phyloP scores from a whole-genome alignment of 2,888 invertebrate species.

The Prosapia bicincta region DNA sequence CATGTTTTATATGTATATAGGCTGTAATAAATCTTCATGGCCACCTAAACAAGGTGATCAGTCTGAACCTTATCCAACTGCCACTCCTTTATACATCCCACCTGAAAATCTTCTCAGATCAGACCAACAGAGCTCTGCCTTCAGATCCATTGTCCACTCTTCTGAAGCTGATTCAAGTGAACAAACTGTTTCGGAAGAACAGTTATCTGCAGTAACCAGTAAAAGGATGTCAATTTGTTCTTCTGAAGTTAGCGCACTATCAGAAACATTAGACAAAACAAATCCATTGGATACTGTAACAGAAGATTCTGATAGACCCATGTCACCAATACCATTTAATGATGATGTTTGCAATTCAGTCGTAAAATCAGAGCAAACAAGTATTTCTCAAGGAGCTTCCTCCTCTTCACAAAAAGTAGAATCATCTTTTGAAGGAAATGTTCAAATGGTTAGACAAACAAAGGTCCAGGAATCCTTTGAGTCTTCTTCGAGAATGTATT shows the following conservation, averaged over 20 bases:
- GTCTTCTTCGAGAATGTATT: conserved; percentile 9
- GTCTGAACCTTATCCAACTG: conserved; percentile 7
- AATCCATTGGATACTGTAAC: conserved; percentile 6
- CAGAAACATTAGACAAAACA: conserved; percentile 23
- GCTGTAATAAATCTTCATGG: conserved; percentile 4
- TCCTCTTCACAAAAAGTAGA: conserved; percentile 15
- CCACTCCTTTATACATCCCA: conserved; percentile 1
- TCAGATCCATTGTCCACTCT: not conserved
- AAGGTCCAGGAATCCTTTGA: conserved; percentile 23
- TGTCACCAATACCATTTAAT: conserved; percentile 32
- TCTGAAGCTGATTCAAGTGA: not conserved
- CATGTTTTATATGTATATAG: conserved; percentile 5
- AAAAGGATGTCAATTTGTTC: conserved; percentile 42
- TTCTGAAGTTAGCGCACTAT: conserved; percentile 37
- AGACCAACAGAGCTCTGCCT: not conserved
- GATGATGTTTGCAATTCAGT: conserved; percentile 4
- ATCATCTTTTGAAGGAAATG: conserved; percentile 17
- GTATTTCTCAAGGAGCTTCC: conserved; percentile 3
- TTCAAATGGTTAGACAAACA: conserved; percentile 18
- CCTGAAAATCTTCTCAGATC: not conserved
- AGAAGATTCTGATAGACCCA: conserved; percentile 30
- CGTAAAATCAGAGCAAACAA: not conserved
- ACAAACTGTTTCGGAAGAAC: conserved; percentile 9
- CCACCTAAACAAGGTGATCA: conserved; percentile 7
- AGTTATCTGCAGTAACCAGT: conserved; percentile 6